Conservation (phyloP, 2,113 vertebrate genomes). For the Microtus richardsoni region DNA sequence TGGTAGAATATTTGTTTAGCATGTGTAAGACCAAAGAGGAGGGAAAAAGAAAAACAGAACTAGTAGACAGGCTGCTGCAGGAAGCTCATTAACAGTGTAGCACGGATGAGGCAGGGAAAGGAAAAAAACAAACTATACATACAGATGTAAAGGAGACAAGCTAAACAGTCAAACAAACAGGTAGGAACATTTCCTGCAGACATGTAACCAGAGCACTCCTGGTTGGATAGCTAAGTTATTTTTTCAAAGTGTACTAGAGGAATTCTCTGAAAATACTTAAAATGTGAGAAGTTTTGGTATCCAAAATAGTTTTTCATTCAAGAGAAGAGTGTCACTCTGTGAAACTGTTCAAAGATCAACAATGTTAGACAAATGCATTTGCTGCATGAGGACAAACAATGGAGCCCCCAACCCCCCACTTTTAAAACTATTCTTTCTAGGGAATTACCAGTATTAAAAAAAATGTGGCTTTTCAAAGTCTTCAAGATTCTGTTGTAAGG, state of each 20-base stretch:
- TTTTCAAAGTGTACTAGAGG: neutral
- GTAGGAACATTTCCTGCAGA: neutral
- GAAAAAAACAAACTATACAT: neutral
- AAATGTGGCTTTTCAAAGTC: neutral
- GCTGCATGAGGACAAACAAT: neutral
- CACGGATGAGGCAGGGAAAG: neutral
- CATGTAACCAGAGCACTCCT: neutral
- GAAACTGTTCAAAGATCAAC: slow-evolving; percentile 4
- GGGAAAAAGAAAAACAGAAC: neutral
- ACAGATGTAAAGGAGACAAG: neutral
- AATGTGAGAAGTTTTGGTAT: neutral
- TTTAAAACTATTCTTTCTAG: neutral
- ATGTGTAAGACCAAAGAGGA: neutral
- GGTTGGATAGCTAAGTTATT: neutral
- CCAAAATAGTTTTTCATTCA: neutral
- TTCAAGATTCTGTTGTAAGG: slow-evolving; percentile 27
- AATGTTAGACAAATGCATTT: slow-evolving; percentile 21
- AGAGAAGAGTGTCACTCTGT: neutral
- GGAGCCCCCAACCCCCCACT: no score
- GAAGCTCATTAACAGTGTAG: neutral
- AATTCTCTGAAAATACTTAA: neutral
- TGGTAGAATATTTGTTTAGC: neutral
- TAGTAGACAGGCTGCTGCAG: neutral
- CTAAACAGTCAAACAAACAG: neutral
- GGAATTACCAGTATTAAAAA: neutral